A percentile compares a stretch with the other conserved stretches of the same genome.
phyloP scores from a whole-genome alignment of 2,888 invertebrate genomes.

The Dolichopus griseipennis region DNA sequence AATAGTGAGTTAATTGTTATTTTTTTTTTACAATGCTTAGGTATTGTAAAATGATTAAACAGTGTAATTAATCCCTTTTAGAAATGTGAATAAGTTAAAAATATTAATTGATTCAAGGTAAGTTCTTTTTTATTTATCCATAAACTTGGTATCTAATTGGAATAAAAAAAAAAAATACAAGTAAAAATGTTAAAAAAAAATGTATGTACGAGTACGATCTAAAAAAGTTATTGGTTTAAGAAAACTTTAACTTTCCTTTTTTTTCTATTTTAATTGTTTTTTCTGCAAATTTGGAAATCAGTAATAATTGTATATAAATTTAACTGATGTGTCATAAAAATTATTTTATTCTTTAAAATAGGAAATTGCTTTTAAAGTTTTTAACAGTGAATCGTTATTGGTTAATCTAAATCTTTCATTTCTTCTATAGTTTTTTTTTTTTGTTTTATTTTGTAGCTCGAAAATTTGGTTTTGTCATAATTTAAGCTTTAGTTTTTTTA shows the following conservation, averaged over 20 bases:
- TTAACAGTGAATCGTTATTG: no score
- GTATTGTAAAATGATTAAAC: not conserved
- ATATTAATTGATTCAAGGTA: not conserved
- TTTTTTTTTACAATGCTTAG: not conserved
- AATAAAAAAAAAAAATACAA: not conserved
- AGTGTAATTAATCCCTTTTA: not conserved
- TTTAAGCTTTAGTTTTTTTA: no score
- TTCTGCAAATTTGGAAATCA: not conserved
- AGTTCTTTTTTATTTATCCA: not conserved
- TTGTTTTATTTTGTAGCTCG: no score
- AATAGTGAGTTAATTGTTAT: conserved; percentile 4
- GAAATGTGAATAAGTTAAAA: not conserved
- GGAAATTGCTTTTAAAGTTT: no score
- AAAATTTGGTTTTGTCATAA: no score
- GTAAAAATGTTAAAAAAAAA: not conserved
- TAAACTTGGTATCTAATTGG: not conserved
- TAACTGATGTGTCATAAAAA: no score
- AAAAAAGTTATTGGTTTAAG: not conserved
- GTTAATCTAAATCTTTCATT: no score
- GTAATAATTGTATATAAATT: no score
- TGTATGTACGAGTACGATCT: not conserved
- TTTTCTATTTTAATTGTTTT: not conserved
- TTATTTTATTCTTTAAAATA: no score
- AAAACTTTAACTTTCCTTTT: not conserved
- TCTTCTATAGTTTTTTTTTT: no score